Evolutionary conservation across 2,797 vertebrate genomes (phyloP), one percentile per base, ranked within the genome.

Genomic region (Acridotheres tristis): DNA sequence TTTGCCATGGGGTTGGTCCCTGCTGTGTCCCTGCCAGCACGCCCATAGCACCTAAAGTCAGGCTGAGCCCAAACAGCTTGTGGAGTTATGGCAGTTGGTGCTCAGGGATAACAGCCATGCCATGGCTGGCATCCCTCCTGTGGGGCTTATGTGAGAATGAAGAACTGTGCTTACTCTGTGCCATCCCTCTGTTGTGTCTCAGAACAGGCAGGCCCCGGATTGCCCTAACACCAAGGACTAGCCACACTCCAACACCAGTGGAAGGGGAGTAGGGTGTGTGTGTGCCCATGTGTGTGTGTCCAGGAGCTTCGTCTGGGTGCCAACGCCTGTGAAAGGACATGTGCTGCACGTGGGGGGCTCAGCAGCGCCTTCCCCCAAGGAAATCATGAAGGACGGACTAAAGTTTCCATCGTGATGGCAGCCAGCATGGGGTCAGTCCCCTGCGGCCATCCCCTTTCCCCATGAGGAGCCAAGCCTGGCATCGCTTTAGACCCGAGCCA

Each of bases 121-220:
- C 9, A 1, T 7, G n/a, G n/a, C 38, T 79, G 25, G 17, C 34
- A 79, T 58, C 40, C 32, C 14, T 82, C 8, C 27, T 1, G 0
- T 19, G 48, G 86, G 72, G 45, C 40, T 92, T 5, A 0, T 22
- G 36, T 71, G 73, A 57, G 36, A 18, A 43, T 3, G 1, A 40
- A 59, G 45, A 62, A 10, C 58, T 1, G 2, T 27, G 8, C 85
- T 96, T 18, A 97, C 45, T 9, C 77, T 6, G 0, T 30, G n/a
- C 57, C 11, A 4, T 48, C 62, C 26, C 8, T 86, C 13, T 96
- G 85, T 96, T 88, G 6, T 96, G 90, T 96, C 68, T 90, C 95
- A 98, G 97, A 98, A 74, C 95, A 95, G 92, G 89, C 93, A 95
- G 97, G 96, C 73, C 96, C 85, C 21, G 85, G 95, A 81, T 42